Conservation (phyloP, 2,113 vertebrate species). For the Lamprotornis superbus region DNA sequence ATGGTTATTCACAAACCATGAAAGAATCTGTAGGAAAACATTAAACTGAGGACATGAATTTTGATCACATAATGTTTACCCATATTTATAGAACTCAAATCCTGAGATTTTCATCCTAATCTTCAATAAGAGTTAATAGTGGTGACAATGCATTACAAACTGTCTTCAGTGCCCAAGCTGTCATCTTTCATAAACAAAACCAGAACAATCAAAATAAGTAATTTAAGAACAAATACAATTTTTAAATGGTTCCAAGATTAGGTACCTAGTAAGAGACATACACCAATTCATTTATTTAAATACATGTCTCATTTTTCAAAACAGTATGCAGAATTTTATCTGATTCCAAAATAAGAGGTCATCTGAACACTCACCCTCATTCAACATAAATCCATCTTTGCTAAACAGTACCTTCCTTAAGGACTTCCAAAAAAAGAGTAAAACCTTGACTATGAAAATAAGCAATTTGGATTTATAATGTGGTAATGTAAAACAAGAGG, state of each 20-base stretch:
- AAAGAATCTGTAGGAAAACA: not conserved
- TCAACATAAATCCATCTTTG: not conserved
- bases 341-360: not conserved
- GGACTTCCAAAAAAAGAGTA: not conserved
- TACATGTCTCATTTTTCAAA: not conserved
- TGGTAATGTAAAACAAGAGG: not conserved
- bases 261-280: not conserved
- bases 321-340: not conserved
- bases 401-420: not conserved
- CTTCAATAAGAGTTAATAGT: slow-evolving; percentile 3
- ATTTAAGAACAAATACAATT: not conserved
- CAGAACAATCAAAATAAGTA: not conserved
- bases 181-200: not conserved
- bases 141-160: not conserved
- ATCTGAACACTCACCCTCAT: not conserved
- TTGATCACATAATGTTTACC: not conserved
- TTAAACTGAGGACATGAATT: not conserved
- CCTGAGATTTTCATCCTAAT: slow-evolving; percentile 41
- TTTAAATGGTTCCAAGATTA: not conserved
- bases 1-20: not conserved
- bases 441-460: not conserved
- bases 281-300: not conserved
- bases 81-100: slow-evolving; percentile 25
- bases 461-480: not conserved
- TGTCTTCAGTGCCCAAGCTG: not conserved